These are phyloP conservation scores for Condylura cristata DNA, from an alignment of 2,113 vertebrate genomes.

Conservation along the genomic window DNA sequence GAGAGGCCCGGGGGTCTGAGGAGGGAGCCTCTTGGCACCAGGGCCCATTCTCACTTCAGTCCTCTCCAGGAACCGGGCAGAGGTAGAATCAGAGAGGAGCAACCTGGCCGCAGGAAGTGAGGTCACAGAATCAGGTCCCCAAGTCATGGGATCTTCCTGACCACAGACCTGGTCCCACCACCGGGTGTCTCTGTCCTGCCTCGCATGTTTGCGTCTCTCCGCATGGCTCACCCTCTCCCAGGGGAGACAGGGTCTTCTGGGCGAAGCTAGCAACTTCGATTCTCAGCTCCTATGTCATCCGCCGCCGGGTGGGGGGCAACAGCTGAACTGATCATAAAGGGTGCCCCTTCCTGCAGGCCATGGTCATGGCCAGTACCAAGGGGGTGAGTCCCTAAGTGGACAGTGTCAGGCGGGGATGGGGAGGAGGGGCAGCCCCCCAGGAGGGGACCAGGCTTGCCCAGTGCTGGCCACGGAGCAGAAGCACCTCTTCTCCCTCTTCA, in stretches of 20 bases:
- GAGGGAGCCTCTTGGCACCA: neutral
- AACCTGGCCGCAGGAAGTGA: neutral
- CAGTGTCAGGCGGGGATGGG: neutral
- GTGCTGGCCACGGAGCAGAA: neutral
- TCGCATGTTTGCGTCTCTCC: neutral
- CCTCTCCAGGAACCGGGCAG: neutral
- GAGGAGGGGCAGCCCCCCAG: neutral
- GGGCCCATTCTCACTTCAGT: neutral
- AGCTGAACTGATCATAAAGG: neutral
- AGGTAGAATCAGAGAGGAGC: neutral
- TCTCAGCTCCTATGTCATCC: accelerated
- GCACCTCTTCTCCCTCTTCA: neutral
- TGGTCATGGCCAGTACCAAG: neutral
- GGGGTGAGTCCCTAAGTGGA: neutral
- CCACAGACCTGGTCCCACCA: neutral
- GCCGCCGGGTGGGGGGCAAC: neutral
- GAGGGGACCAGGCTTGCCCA: neutral
- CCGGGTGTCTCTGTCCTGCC: neutral
- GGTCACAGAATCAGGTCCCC: too few relatives aligned
- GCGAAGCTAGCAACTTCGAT: accelerated
- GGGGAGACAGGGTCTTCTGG: neutral
- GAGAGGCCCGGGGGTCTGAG: neutral
- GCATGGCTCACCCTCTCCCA: neutral
- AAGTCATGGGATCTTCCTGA: neutral
- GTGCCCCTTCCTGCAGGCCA: neutral